These are phyloP conservation scores for Cyclopterus lumpus DNA, from an alignment of 2,797 vertebrate genomes.

Conservation along the genomic window DNA sequence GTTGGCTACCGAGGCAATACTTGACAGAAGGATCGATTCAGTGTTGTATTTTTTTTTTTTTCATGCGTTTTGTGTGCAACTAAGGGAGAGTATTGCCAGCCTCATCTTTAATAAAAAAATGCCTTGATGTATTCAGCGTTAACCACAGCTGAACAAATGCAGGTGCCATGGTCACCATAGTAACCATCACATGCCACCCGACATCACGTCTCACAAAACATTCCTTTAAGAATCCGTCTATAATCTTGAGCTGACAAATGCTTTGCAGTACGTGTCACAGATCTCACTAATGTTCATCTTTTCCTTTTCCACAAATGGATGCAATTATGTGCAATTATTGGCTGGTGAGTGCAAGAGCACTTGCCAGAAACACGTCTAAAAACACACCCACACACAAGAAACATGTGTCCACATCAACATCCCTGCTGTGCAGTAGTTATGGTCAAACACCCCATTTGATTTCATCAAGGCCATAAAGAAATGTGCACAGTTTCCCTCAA, in stretches of 20 bases:
- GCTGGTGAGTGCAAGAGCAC: conserved; percentile 68
- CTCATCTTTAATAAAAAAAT: conserved; percentile 7
- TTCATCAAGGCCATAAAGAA: conserved; percentile 21
- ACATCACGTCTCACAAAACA: conserved; percentile 44
- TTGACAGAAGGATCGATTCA: not conserved
- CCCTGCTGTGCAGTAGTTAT: conserved; percentile 26
- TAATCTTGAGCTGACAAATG: conserved; percentile 38
- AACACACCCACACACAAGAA: conserved; percentile 65
- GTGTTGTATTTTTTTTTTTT: not conserved
- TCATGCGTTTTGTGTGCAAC: not conserved
- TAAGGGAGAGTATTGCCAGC: not conserved
- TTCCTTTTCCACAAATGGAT: conserved; percentile 71
- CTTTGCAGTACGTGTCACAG: conserved; percentile 48
- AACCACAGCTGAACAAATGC: conserved; percentile 51
- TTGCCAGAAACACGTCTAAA: conserved; percentile 69
- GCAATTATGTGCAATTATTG: conserved; percentile 85
- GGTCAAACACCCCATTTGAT: conserved; percentile 21
- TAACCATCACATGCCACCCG: conserved; percentile 59
- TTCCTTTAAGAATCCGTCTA: conserved; percentile 36
- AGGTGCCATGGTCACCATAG: conserved; percentile 59
- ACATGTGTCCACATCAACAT: conserved; percentile 47
- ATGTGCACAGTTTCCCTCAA: not conserved
- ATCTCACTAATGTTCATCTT: conserved; percentile 71
- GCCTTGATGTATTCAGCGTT: conserved; percentile 32
- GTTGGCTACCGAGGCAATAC: not conserved